Evolutionary conservation across 2,797 vertebrate genomes (phyloP), one percentile per base, ranked within the genome.

Genomic region (Neomorphus geoffroyi): DNA sequence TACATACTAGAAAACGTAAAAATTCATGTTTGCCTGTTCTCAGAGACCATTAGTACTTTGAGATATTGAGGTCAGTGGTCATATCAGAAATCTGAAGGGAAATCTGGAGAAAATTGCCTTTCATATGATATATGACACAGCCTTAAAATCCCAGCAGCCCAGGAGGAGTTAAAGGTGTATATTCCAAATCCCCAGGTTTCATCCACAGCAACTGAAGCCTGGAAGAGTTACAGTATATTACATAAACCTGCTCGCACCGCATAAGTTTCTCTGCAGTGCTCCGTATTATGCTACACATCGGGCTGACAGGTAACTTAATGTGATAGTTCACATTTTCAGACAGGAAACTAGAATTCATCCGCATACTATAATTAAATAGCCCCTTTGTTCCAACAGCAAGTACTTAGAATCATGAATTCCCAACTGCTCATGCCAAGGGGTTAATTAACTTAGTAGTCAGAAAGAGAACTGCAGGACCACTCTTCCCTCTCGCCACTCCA

Each of bases 371-470:
- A 97, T 96, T 95, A 97, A 97, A 94, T 77, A 96, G 86, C 58
- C 84, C 58, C 78, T 95, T 92, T 96, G 86, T 95, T 95, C 67
- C 84, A 93, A 78, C 62, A 93, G 92, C 80, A 91, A 89, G 83
- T 73, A 90, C 66, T 88, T 78, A 51, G 79, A 90, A 94, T 88
- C 82, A 94, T 0, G 7, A 90, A 96, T 96, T 93, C 94, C 91
- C 93, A 91, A 35, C 75, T 10, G 39, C 80, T 94, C 79, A 33
- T 93, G 93, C 91, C 95, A 94, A 96, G 90, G 94, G 96, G 95
- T 94, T 97, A 97, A 97, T 97, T 97, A 96, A 96, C 72, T 92
- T 92, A 72, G 79, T 94, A 93, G 92, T 93, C 85, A 93, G 82
- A 95, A 94, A 83, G 88, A 90, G 90, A 90, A 60, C 87, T 92